Base-by-base conservation (phyloP, 2,113 vertebrate genomes). In the Platysteira castanea region DNA sequence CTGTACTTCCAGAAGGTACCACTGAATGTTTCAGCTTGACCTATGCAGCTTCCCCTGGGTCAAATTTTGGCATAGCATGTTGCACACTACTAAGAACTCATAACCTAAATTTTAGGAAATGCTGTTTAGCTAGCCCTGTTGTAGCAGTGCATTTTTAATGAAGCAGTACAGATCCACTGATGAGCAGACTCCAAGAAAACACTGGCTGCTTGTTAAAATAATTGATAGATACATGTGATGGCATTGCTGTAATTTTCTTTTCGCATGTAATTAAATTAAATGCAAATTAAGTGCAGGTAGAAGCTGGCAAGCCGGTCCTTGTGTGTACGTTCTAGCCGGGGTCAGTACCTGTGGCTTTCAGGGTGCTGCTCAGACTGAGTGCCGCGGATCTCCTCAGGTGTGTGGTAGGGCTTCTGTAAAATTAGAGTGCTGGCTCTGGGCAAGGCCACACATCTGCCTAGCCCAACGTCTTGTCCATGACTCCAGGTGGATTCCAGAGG, bases 401-500 rank as follows among this genome's bases (percentile, higher is more conserved):
- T 26, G 15, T 15, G 26, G 30, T 70, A 60, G 35, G 49, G 46
- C 15, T 44, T 41, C 53, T 52, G 24, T 56, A 12, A 63, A 81
- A 37, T 35, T 20, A 2, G 7, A n/a, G 35, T 31, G 28, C 24
- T 0, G 0, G 1, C 52, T 78, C 23, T 60, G 53, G 75, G 53
- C n/a, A 47, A 64, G 49, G 83, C 52, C 33, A 52, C 24, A 10
- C 7, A 47, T 63, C 20, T 76, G 4, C 54, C 21, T 44, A 35
- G 33, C 39, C 24, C 53, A 56, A 0, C 3, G 5, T 33, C 47
- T 74, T 47, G 23, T 67, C 76, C 6, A 0, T 59, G 54, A 28
- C 56, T 67, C 42, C 30, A 59, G 4, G 28, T 33, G 33, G 26
- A 1, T 94, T n/a, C 52, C 7, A 19, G 69, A 83, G 60, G 65